Conservation (phyloP, 2,888 invertebrate genomes). For the Lydus trimaculatus region DNA sequence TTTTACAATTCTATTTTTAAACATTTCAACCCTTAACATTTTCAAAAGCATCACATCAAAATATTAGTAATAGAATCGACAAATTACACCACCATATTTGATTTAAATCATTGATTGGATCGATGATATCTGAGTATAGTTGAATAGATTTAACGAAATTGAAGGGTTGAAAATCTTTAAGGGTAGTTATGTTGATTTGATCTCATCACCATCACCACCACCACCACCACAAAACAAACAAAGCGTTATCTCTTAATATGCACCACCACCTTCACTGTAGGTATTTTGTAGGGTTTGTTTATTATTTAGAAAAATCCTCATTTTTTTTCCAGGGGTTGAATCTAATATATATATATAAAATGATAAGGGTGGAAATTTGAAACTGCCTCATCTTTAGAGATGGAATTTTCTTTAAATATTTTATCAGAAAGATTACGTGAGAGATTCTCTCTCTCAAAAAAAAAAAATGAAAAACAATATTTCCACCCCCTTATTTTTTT, state of each 20-base stretch:
- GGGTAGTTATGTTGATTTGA: too few relatives aligned
- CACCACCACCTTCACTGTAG: too few relatives aligned
- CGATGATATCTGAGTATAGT: too few relatives aligned
- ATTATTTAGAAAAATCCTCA: neutral
- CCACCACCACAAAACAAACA: too few relatives aligned
- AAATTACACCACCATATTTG: neutral
- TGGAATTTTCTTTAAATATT: constrained; percentile 1
- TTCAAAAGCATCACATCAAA: neutral
- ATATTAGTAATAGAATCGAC: neutral
- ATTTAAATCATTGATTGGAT: neutral
- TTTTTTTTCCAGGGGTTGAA: neutral
- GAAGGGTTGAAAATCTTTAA: too few relatives aligned
- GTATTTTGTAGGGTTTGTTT: too few relatives aligned
- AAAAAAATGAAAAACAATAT: neutral
- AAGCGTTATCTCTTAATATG: too few relatives aligned
- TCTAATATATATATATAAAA: neutral
- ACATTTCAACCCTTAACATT: neutral
- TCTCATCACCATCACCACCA: too few relatives aligned
- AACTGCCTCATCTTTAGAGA: neutral
- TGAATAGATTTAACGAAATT: too few relatives aligned
- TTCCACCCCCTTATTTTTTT: neutral
- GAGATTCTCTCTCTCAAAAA: neutral
- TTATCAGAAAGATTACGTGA: neutral
- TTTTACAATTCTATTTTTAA: neutral
- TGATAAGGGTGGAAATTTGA: neutral